A percentile compares a stretch with the other conserved stretches of the same genome.
These are phyloP conservation scores for Scaptodrosophila lebanonensis DNA, from an alignment of 1,140 invertebrate species.

Conservation along the genomic window DNA sequence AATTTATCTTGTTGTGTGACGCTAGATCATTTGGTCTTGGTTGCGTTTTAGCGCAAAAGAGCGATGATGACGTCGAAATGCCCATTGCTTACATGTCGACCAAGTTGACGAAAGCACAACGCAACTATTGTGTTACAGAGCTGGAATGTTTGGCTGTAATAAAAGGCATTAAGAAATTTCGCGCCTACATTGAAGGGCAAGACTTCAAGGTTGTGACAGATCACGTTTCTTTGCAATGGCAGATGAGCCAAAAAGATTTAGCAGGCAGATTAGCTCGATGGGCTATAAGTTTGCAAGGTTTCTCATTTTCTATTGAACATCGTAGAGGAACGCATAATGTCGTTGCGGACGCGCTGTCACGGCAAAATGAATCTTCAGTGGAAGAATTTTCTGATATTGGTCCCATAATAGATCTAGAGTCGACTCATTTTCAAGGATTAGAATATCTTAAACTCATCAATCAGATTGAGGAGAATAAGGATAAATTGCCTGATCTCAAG, in stretches of 20 bases:
- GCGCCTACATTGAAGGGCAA: constrained; percentile 73
- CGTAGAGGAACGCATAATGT: constrained; percentile 15
- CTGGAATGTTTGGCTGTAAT: constrained; percentile 3
- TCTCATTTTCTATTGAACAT: constrained; percentile 8
- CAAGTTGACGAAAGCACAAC: constrained; percentile 21
- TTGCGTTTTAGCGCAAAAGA: constrained; percentile 61
- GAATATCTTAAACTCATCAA: constrained; percentile 12
- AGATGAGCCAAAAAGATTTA: constrained; percentile 74
- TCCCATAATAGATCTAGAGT: constrained; percentile 7
- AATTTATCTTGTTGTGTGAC: constrained; percentile 38
- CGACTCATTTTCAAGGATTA: not conserved
- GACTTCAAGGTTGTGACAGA: constrained; percentile 72
- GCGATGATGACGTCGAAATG: constrained; percentile 21
- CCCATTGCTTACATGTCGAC: constrained; percentile 72
- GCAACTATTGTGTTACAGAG: constrained; percentile 17
- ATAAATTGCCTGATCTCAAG: constrained; percentile 13
- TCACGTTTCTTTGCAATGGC: constrained; percentile 49
- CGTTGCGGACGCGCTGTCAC: constrained; percentile 1
- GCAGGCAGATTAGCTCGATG: constrained; percentile 30
- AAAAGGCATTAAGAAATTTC: constrained; percentile 56
- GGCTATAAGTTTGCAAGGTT: constrained; percentile 11
- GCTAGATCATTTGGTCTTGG: constrained; percentile 78
- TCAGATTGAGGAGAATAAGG: not conserved
- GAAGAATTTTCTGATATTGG: constrained; percentile 2
- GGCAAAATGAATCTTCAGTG: constrained; percentile 1